Base-by-base conservation (phyloP, 2,888 invertebrate species). In the Agrochola lota region DNA sequence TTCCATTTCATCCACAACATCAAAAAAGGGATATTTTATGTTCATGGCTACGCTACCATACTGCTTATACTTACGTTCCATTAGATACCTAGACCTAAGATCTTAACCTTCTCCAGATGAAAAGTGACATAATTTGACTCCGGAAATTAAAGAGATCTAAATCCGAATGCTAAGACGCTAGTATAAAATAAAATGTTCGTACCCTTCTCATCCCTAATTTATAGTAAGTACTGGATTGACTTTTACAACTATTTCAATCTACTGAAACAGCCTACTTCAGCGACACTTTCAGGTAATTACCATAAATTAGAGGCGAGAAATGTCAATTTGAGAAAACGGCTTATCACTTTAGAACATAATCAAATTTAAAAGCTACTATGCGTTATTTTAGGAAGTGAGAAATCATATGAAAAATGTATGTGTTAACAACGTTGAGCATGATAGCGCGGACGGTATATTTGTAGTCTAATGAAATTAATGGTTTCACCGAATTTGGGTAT, bases 241-340 rank as follows among this genome's bases (percentile, higher is more conserved):
- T 71, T 62, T 55, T 23, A 30, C 20, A 81, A 81, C 81, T 77
- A 77, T 71, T 68, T 68, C 46, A 77, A 76, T 71, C 17, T 43
- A 43, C 62, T 71, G 9, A 46, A 63, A 68, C 52, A 49, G 52
- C 35, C 23, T 71, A 52, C n/a, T 81, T 81, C 59, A 64, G 20
- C 6, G 35, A 15, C 40, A 59, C 8, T 64, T 76, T 52, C 20
- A 23, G 59, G 55, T 64, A 35, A 46, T 81, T 76, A 71, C 23
- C 52, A 67, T 81, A 62, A 59, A 40, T 74, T 66, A 70, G 35
- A 15, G 20, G n/a, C 26, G 20, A 30, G 55, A 30, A 66, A 2
- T 30, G 7, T 60, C 52, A 55, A 81, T 81, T 52, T 70, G 9
- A 15, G 59, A 55, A 26, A 26, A 49, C n/a, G 26, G 60, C 26